A percentile compares a stretch with the other conserved stretches of the same genome.
Conservation (phyloP, 1,140 invertebrate species). For the Leptinotarsa undecemlineata region DNA sequence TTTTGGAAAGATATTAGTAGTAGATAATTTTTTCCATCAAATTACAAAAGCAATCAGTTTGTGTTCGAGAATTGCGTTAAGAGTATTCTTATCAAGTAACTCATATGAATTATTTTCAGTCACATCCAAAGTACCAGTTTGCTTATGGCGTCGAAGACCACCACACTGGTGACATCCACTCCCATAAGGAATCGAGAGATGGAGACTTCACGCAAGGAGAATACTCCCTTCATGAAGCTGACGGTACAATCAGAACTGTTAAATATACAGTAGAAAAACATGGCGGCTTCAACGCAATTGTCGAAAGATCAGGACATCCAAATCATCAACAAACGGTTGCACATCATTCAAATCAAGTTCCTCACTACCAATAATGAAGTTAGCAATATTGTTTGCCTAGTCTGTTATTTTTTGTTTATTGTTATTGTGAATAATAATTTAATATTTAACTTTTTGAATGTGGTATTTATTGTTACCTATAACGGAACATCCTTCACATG, state of each 20-base stretch:
- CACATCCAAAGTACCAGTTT: constrained; percentile 43
- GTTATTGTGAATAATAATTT: too few species aligned
- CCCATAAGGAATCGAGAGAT: constrained; percentile 41
- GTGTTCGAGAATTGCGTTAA: too few species aligned
- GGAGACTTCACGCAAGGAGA: constrained; percentile 40
- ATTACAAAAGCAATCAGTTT: too few species aligned
- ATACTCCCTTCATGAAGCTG: constrained; percentile 58
- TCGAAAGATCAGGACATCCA: constrained; percentile 41
- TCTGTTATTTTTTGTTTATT: too few species aligned
- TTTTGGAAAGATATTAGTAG: too few species aligned
- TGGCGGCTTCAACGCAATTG: constrained; percentile 50
- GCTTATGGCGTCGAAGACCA: constrained; percentile 53
- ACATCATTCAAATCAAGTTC: too few species aligned
- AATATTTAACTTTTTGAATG: too few species aligned
- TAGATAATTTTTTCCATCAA: not conserved
- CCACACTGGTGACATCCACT: constrained; percentile 56
- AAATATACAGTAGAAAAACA: constrained; percentile 61
- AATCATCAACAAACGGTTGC: constrained; percentile 20
- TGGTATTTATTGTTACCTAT: too few species aligned
- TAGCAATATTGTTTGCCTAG: too few species aligned
- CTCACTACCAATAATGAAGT: too few species aligned
- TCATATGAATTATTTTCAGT: constrained; percentile 16
- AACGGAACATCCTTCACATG: too few species aligned
- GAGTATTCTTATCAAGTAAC: too few species aligned
- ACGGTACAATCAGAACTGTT: constrained; percentile 61